Conservation (phyloP, 2,113 vertebrate genomes). For the Suricata suricatta region DNA sequence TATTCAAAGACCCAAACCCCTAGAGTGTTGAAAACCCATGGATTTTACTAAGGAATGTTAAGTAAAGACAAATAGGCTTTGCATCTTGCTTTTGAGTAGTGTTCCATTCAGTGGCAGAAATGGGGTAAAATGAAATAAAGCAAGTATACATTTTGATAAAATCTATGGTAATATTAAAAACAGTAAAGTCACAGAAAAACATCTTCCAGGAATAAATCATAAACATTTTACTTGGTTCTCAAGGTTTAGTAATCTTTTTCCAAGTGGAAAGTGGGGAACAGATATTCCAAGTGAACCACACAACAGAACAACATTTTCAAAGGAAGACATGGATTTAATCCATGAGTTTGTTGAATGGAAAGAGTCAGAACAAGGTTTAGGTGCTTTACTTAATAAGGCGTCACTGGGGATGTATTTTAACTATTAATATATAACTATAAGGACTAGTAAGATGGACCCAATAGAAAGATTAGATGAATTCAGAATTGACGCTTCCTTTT, state of each 20-base stretch:
- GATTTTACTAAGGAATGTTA: background rate
- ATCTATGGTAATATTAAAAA: background rate
- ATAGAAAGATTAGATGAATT: background rate
- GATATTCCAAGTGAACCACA: background rate
- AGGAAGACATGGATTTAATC: background rate
- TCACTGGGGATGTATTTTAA: background rate
- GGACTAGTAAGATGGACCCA: background rate
- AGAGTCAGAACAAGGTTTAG: background rate
- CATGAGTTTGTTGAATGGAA: background rate
- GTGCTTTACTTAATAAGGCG: background rate
- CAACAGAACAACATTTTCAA: background rate
- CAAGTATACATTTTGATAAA: background rate
- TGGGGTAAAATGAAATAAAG: background rate
- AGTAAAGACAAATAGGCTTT: background rate
- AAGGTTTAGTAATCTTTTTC: background rate
- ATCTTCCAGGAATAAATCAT: background rate
- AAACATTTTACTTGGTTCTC: background rate
- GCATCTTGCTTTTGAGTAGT: background rate
- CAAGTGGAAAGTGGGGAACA: background rate
- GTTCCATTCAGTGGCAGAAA: background rate
- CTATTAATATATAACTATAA: background rate
- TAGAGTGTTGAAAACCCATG: background rate
- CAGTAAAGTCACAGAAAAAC: background rate
- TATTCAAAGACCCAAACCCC: background rate
- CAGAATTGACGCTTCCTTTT: background rate